A percentile compares a stretch with the other conserved stretches of the same genome.
Conservation (phyloP, 2,113 vertebrate genomes). For the Nyctereutes procyonoides region DNA sequence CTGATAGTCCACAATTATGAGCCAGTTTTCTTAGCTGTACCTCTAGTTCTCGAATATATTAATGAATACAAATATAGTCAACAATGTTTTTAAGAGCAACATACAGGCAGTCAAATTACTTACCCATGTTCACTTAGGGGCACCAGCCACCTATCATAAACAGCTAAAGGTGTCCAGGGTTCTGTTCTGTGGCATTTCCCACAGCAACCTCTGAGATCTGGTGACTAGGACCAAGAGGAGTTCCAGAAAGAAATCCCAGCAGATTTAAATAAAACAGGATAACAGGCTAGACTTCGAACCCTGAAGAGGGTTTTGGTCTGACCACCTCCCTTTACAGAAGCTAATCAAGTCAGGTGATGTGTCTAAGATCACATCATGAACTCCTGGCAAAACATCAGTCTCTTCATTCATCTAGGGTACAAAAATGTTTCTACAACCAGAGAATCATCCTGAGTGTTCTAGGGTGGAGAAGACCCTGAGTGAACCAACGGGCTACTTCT, state of each 20-base stretch:
- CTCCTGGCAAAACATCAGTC: background rate
- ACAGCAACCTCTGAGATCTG: background rate
- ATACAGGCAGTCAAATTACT: background rate
- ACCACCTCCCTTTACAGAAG: background rate
- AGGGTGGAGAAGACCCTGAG: background rate
- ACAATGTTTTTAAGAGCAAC: background rate
- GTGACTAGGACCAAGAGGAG: background rate
- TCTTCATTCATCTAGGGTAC: background rate
- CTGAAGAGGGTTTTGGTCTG: background rate
- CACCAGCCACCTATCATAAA: background rate
- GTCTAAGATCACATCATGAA: background rate
- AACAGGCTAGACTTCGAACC: background rate
- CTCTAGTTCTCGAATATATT: background rate
- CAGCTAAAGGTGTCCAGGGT: no score
- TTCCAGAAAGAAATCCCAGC: slow-evolving; percentile 27
- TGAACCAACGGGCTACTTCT: background rate
- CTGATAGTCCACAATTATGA: background rate
- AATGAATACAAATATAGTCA: background rate
- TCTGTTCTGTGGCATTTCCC: background rate
- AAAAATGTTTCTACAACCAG: background rate
- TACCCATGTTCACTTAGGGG: background rate
- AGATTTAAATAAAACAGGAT: background rate
- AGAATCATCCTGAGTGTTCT: background rate
- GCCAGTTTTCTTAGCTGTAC: background rate
- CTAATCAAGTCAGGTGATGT: background rate